These are phyloP conservation scores for Furcifer pardalis DNA, from an alignment of 2,797 vertebrate species.

Conservation along the genomic window DNA sequence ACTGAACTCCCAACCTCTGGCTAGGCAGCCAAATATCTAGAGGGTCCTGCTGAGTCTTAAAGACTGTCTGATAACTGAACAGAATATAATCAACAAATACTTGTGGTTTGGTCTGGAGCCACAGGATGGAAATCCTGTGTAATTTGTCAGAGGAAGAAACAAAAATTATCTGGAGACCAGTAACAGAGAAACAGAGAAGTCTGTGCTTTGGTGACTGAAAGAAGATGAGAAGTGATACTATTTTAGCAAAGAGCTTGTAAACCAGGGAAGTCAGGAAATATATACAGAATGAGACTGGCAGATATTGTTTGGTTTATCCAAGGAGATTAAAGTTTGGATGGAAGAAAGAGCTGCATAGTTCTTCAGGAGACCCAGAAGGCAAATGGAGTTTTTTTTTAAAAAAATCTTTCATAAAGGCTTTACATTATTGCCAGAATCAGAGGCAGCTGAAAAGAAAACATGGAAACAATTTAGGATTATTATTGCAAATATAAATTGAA, in stretches of 20 bases:
- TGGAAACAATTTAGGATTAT: conserved; percentile 16
- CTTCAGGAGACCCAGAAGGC: conserved; percentile 46
- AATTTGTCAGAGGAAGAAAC: neutral
- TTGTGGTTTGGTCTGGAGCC: neutral
- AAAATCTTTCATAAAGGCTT: conserved; percentile 43
- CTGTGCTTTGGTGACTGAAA: neutral
- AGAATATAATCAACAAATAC: neutral
- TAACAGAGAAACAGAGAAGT: neutral
- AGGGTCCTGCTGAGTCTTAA: neutral
- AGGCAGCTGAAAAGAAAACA: conserved; percentile 48
- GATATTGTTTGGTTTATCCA: conserved; percentile 43
- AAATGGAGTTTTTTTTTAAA: conserved; percentile 31
- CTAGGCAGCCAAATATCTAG: neutral
- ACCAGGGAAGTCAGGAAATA: conserved; percentile 19
- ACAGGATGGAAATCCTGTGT: neutral
- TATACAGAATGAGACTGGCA: conserved; percentile 2
- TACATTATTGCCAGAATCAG: conserved; percentile 51
- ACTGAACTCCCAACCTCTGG: no score
- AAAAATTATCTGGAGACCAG: neutral
- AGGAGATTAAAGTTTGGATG: conserved; percentile 41
- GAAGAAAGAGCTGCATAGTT: conserved; percentile 29
- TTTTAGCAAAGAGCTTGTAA: neutral
- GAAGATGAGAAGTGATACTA: neutral
- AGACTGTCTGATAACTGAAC: neutral
- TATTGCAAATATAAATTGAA: conserved; percentile 31